These are phyloP conservation scores for Phyllopteryx taeniolatus DNA, from an alignment of 2,113 vertebrate species.

Conservation along the genomic window DNA sequence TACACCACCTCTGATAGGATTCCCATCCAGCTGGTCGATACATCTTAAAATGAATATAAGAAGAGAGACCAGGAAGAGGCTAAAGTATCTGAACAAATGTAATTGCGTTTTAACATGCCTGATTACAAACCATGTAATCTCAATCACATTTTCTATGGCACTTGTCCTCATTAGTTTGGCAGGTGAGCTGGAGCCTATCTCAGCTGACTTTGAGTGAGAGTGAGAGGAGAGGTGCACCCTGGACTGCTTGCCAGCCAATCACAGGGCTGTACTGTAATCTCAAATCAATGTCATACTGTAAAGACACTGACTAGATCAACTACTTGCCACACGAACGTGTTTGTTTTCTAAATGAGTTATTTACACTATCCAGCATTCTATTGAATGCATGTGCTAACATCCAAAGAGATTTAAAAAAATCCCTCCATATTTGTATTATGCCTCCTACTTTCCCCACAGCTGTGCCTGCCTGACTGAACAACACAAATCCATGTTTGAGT, in stretches of 20 bases:
- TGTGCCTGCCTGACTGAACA: background rate
- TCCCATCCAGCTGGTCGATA: background rate
- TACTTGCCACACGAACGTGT: too few relatives aligned
- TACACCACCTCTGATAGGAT: background rate
- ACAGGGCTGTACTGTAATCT: too few relatives aligned
- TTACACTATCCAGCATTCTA: background rate
- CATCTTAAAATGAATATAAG: slow-evolving; percentile 1
- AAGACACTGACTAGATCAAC: background rate
- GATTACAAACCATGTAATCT: too few relatives aligned
- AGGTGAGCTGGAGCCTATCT: background rate
- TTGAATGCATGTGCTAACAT: background rate
- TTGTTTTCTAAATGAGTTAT: background rate
- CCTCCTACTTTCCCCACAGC: background rate
- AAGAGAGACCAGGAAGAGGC: slow-evolving; percentile 5
- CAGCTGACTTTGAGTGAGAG: background rate
- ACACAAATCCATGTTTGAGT: slow-evolving; percentile 8
- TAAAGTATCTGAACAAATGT: background rate
- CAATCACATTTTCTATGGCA: too few relatives aligned
- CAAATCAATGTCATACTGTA: background rate
- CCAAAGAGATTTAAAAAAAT: background rate
- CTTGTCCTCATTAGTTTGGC: too few relatives aligned
- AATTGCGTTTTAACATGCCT: too few relatives aligned
- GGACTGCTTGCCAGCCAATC: background rate
- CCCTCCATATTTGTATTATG: background rate
- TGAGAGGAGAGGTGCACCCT: too few relatives aligned